Percentiles rank a stretch among this genome's conserved stretches.
These are phyloP conservation scores for Hermodice carunculata DNA, from an alignment of 2,888 invertebrate genomes.

Conservation along the genomic window DNA sequence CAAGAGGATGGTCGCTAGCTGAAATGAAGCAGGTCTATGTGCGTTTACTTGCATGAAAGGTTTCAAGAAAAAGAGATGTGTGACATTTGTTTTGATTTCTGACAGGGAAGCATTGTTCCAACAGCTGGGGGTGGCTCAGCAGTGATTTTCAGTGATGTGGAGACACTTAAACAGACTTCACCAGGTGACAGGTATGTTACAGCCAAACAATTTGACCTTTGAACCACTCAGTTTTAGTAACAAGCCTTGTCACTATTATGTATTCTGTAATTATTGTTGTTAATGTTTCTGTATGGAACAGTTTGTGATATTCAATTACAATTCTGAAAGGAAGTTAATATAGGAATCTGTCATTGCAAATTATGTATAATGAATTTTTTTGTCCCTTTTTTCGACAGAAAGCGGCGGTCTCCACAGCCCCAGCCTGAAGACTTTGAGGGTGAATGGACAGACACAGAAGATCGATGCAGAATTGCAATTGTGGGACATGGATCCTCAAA, in stretches of 20 bases:
- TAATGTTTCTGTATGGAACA: too few relatives aligned
- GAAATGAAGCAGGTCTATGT: too few relatives aligned
- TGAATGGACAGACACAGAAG: conserved; percentile 66
- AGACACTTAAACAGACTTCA: conserved; percentile 75
- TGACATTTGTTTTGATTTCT: too few relatives aligned
- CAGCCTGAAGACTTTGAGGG: conserved; percentile 58
- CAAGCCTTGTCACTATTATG: neutral
- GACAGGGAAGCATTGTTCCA: conserved; percentile 90
- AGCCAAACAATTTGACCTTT: neutral
- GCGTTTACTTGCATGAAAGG: too few relatives aligned
- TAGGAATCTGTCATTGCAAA: too few relatives aligned
- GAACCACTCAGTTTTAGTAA: neutral
- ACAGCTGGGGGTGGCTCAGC: conserved; percentile 96
- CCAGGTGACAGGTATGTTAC: conserved; percentile 54
- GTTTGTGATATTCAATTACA: too few relatives aligned
- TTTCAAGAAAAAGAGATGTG: too few relatives aligned
- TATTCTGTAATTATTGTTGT: too few relatives aligned
- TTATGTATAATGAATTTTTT: too few relatives aligned
- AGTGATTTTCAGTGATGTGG: conserved; percentile 94
- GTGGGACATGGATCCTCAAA: conserved; percentile 56
- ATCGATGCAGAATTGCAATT: conserved; percentile 62
- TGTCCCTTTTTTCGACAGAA: conserved; percentile 40
- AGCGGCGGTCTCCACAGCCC: conserved; percentile 55
- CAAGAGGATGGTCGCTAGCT: too few relatives aligned
- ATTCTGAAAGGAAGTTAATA: too few relatives aligned